These are phyloP conservation scores for Lomographa bimaculata DNA, from an alignment of 2,888 invertebrate genomes.

Conservation along the genomic window DNA sequence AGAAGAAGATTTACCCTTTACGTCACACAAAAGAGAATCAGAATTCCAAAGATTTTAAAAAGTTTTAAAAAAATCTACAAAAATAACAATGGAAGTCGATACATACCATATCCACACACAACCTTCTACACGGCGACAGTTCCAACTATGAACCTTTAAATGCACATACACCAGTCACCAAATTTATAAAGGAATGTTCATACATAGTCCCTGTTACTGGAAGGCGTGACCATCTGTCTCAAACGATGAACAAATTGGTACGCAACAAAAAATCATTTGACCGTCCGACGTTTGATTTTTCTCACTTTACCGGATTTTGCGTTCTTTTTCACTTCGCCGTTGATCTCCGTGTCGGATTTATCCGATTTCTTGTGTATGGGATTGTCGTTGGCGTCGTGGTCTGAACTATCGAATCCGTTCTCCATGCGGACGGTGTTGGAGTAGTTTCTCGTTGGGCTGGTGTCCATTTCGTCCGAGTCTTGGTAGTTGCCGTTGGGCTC, in stretches of 20 bases:
- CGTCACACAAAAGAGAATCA: too few relatives aligned
- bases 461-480: slow-evolving; percentile 64
- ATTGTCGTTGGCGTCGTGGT: slow-evolving; percentile 69
- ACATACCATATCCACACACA: background rate
- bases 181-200: slow-evolving; percentile 59
- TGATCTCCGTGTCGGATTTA: too few relatives aligned
- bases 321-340: too few relatives aligned
- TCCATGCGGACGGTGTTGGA: slow-evolving; percentile 56
- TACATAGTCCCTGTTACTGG: slow-evolving; percentile 36
- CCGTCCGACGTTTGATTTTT: slow-evolving; percentile 64
- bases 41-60: too few relatives aligned
- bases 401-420: slow-evolving; percentile 69
- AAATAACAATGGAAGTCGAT: background rate
- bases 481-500: slow-evolving; percentile 67
- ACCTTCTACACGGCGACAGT: slow-evolving; percentile 7
- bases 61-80: too few relatives aligned
- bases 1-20: too few relatives aligned
- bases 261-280: slow-evolving; percentile 77
- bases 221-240: slow-evolving; percentile 46
- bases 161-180: slow-evolving; percentile 68
- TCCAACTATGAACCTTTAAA: too few relatives aligned
- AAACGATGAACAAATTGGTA: slow-evolving; percentile 72
- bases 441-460: slow-evolving; percentile 44
- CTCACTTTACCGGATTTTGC: slow-evolving; percentile 63
- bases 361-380: slow-evolving; percentile 39